Evolutionary conservation across 2,113 vertebrate genomes (phyloP).

Genomic region (Pontoporia blainvillei): DNA sequence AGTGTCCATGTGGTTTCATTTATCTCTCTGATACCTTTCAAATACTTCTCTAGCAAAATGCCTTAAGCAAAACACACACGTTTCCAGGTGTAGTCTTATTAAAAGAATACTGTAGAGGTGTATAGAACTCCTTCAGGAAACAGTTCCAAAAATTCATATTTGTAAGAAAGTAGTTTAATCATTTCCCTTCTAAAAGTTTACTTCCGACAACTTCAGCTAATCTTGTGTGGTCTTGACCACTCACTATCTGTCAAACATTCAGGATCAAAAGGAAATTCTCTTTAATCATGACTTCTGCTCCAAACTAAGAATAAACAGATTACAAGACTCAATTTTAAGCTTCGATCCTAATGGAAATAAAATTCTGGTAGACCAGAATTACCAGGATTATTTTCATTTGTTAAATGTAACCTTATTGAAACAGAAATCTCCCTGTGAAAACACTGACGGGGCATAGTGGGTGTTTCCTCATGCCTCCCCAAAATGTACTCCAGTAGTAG

Average conservation of each 20-base stretch:
- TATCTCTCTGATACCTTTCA: conserved; percentile 51
- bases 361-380: neutral
- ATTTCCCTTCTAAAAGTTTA: conserved; percentile 7
- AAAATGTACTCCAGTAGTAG: neutral
- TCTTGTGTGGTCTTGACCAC: conserved; percentile 8
- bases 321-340: neutral
- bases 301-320: neutral
- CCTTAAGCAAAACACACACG: neutral
- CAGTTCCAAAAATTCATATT: conserved; percentile 24
- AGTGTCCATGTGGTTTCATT: conserved; percentile 53
- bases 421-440: neutral
- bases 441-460: neutral
- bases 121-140: neutral
- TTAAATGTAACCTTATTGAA: neutral
- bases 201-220: conserved; percentile 8
- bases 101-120: neutral
- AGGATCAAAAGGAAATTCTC: conserved; percentile 1
- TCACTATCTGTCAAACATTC: conserved; percentile 11
- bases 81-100: conserved; percentile 40
- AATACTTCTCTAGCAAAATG: neutral
- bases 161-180: conserved; percentile 7
- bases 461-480: neutral
- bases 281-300: neutral
- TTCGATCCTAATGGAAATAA: neutral
- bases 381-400: neutral